Conservation (phyloP, 2,888 invertebrate species). For the Hanleya hanleyi region DNA sequence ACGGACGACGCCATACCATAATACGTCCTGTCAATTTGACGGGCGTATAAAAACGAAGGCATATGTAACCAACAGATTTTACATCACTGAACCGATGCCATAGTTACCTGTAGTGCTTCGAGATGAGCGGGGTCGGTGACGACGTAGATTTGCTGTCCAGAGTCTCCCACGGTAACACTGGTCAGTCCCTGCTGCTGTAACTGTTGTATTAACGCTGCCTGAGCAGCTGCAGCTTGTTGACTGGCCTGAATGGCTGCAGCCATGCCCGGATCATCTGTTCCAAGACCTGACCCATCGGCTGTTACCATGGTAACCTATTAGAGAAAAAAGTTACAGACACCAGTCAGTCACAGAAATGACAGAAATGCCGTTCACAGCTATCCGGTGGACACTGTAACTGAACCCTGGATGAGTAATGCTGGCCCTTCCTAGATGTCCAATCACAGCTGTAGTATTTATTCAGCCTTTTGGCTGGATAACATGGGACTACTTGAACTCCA, state of each 20-base stretch:
- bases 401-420: no score
- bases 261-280: constrained; percentile 19
- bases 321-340: background rate
- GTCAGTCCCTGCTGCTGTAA: constrained; percentile 49
- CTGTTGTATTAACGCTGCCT: constrained; percentile 7
- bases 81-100: background rate
- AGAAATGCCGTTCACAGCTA: no score
- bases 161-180: constrained; percentile 55
- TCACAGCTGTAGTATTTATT: no score
- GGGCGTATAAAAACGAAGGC: no score
- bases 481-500: no score
- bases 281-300: constrained; percentile 1
- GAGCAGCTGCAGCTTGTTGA: constrained; percentile 30
- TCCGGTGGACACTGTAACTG: no score
- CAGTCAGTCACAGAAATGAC: background rate
- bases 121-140: constrained; percentile 67
- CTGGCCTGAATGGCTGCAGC: constrained; percentile 41
- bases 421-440: no score
- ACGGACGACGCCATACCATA: background rate
- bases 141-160: constrained; percentile 65
- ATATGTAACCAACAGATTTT: background rate
- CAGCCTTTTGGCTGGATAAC: no score
- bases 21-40: no score
- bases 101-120: constrained; percentile 62
- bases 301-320: constrained; percentile 27